Evolutionary conservation across 2,888 invertebrate genomes (phyloP).

Genomic region (Labia minor): DNA sequence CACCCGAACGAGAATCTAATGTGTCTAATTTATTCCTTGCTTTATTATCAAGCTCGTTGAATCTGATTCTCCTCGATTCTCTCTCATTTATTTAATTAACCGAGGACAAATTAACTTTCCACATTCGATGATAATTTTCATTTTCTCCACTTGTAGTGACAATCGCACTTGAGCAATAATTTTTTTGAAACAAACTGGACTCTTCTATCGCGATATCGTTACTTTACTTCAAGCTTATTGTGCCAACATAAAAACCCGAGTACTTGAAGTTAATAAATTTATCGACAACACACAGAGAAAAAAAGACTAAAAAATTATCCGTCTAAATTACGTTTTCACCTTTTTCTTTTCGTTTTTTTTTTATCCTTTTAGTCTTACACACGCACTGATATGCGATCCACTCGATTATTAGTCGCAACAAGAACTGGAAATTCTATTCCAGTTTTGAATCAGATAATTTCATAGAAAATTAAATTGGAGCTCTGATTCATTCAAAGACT

Average conservation of each 20-base stretch:
- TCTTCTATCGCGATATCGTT: neutral
- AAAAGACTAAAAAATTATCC: neutral
- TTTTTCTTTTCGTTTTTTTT: neutral
- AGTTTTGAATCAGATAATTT: slow-evolving; percentile 13
- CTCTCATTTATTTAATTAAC: neutral
- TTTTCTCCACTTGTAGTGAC: neutral
- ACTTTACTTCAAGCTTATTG: no score
- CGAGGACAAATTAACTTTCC: neutral
- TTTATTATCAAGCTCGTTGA: neutral
- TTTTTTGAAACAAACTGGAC: neutral
- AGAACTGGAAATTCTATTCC: slow-evolving; percentile 7
- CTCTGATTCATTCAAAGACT: slow-evolving; percentile 3
- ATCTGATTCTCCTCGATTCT: neutral
- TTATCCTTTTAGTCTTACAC: neutral
- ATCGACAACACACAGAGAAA: neutral
- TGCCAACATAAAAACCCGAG: neutral
- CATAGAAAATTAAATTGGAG: slow-evolving; percentile 4
- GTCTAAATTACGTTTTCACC: slow-evolving; percentile 3
- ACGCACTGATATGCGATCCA: neutral
- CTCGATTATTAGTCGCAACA: neutral
- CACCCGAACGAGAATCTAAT: neutral
- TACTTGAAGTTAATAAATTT: slow-evolving; percentile 5
- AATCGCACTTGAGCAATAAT: neutral
- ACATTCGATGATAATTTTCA: slow-evolving; percentile 5
- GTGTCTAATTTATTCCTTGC: neutral